phyloP scores from a whole-genome alignment of 2,113 vertebrate genomes.

The Saccopteryx leptura region DNA sequence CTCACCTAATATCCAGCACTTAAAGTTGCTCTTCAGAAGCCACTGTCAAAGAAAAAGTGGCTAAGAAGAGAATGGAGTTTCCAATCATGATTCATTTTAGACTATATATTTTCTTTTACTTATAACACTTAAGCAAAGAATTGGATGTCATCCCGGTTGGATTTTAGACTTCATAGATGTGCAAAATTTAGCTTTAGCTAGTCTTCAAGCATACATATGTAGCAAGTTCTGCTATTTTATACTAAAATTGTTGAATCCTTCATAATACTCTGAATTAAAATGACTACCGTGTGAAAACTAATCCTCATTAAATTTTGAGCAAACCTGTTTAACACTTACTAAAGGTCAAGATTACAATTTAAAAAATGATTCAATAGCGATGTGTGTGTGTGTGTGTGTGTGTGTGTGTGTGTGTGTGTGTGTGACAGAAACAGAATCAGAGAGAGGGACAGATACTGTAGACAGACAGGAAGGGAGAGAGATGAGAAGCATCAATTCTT shows the following conservation, averaged over 20 bases:
- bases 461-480: too few species aligned
- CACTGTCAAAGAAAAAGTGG: constrained; percentile 71
- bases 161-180: constrained; percentile 84
- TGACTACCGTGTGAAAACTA: constrained; percentile 82
- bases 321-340: constrained; percentile 72
- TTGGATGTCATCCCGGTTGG: constrained; percentile 83
- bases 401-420: too few species aligned
- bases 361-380: constrained; percentile 69
- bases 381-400: not conserved
- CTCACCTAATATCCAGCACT: not conserved
- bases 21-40: constrained; percentile 50
- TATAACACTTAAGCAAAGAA: constrained; percentile 84
- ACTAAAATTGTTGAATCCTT: constrained; percentile 85
- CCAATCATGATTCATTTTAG: constrained; percentile 75
- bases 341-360: constrained; percentile 78
- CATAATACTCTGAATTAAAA: constrained; percentile 85
- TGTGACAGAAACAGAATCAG: too few species aligned
- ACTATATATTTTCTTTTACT: constrained; percentile 77
- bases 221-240: constrained; percentile 84
- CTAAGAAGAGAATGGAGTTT: constrained; percentile 72
- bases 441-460: too few species aligned
- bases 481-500: too few species aligned
- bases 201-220: constrained; percentile 86
- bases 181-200: constrained; percentile 84
- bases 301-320: constrained; percentile 82